phyloP scores from a whole-genome alignment of 2,113 vertebrate genomes.

The Ptilorrhoa leucosticta region DNA sequence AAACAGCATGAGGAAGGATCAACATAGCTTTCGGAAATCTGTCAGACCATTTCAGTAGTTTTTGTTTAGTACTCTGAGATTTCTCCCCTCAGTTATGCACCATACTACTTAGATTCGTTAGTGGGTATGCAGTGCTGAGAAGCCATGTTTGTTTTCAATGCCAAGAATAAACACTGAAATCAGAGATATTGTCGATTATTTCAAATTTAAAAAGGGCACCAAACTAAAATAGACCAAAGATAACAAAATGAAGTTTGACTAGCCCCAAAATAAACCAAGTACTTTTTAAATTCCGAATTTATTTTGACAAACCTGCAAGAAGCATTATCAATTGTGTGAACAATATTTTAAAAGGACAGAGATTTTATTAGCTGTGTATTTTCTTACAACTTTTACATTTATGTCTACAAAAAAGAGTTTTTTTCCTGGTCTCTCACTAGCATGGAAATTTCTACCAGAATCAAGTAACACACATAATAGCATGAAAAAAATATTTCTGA shows the following conservation, averaged over 20 bases:
- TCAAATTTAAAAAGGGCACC: background rate
- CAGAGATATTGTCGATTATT: background rate
- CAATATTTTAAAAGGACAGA: background rate
- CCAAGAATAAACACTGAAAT: background rate
- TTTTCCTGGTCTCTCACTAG: background rate
- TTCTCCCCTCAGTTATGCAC: background rate
- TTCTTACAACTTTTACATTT: background rate
- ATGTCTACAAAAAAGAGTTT: background rate
- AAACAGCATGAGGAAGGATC: background rate
- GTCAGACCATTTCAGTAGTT: background rate
- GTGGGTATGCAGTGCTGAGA: background rate
- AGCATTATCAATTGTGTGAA: background rate
- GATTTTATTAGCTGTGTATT: background rate
- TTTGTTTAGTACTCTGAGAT: background rate
- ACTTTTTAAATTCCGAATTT: background rate
- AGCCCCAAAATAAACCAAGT: background rate
- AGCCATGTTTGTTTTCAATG: background rate
- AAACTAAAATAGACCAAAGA: background rate
- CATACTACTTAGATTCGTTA: background rate
- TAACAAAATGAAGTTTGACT: background rate
- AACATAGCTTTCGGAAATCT: background rate
- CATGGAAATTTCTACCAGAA: background rate
- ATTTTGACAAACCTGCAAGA: background rate
- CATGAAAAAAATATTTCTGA: background rate
- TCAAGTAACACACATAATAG: background rate